These are phyloP conservation scores for Orchesellides sinensis DNA, from an alignment of 2,888 invertebrate genomes.

Conservation along the genomic window DNA sequence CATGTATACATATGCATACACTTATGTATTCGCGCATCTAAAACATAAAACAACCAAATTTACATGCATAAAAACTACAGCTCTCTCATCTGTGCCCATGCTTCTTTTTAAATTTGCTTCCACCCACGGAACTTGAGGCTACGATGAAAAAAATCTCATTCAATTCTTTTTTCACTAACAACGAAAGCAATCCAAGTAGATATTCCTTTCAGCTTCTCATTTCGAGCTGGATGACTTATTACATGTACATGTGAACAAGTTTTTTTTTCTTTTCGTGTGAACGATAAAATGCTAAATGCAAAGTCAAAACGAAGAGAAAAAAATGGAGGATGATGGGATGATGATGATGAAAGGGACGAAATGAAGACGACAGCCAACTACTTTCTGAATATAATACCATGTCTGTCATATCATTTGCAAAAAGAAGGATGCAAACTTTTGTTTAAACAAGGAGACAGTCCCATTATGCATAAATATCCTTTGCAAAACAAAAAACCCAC, in stretches of 20 bases:
- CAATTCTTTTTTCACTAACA: conserved; percentile 8
- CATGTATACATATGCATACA: no score
- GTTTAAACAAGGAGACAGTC: conserved; percentile 50
- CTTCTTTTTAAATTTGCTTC: conserved; percentile 1
- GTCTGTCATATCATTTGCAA: conserved; percentile 39
- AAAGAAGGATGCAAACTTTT: conserved; percentile 28
- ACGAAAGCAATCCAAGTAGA: neutral
- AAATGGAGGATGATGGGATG: conserved; percentile 9
- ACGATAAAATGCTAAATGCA: neutral
- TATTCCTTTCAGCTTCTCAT: neutral
- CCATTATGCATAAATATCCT: conserved; percentile 31
- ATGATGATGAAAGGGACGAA: conserved; percentile 24
- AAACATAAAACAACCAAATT: no score
- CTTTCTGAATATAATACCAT: conserved; percentile 37
- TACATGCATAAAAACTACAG: neutral
- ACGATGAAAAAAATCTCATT: conserved; percentile 24
- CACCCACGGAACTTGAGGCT: conserved; percentile 23
- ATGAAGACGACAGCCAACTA: conserved; percentile 31
- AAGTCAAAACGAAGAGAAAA: neutral
- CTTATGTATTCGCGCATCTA: no score
- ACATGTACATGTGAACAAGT: conserved; percentile 14
- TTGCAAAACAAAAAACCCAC: conserved; percentile 15
- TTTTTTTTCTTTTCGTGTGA: conserved; percentile 17
- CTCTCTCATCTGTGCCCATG: neutral
- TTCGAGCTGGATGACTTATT: conserved; percentile 31